Percentiles rank a stretch among this genome's conserved stretches.
Conservation (phyloP, 1,140 invertebrate genomes). For the Pseudobourletiella spinata region DNA sequence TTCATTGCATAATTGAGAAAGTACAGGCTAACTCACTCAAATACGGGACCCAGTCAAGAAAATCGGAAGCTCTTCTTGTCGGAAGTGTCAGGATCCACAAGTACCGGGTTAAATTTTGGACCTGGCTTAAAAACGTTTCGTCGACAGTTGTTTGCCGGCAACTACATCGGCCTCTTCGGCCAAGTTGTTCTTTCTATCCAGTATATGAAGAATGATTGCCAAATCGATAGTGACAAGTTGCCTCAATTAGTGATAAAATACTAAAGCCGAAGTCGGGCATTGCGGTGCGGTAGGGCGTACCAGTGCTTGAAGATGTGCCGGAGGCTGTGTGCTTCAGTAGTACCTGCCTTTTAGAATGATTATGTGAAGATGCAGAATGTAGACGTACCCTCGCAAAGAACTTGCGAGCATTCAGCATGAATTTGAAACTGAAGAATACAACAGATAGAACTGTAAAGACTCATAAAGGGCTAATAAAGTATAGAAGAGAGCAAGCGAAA, state of each 20-base stretch:
- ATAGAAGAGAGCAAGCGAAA: too few relatives aligned
- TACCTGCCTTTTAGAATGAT: too few relatives aligned
- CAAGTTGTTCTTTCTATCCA: conserved; percentile 82
- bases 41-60: conserved; percentile 42
- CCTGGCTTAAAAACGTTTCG: conserved; percentile 68
- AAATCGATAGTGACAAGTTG: conserved; percentile 68
- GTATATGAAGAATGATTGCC: conserved; percentile 57
- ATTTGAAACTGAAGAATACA: too few relatives aligned
- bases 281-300: conserved; percentile 74
- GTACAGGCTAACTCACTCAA: conserved; percentile 48
- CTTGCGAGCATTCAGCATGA: too few relatives aligned
- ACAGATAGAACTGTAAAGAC: too few relatives aligned
- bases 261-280: conserved; percentile 88
- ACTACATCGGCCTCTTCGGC: conserved; percentile 79
- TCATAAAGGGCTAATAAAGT: too few relatives aligned
- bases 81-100: conserved; percentile 54
- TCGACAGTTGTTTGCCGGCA: conserved; percentile 79
- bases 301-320: conserved; percentile 72
- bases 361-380: too few relatives aligned
- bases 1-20: too few relatives aligned
- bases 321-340: conserved; percentile 64
- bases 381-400: too few relatives aligned
- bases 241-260: conserved; percentile 78
- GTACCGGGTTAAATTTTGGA: conserved; percentile 70
- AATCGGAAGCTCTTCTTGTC: conserved; percentile 49